Evolutionary conservation across 1,140 invertebrate genomes (phyloP), one percentile per base, ranked within the genome.

Genomic region (Heliconius hewitsoni): DNA sequence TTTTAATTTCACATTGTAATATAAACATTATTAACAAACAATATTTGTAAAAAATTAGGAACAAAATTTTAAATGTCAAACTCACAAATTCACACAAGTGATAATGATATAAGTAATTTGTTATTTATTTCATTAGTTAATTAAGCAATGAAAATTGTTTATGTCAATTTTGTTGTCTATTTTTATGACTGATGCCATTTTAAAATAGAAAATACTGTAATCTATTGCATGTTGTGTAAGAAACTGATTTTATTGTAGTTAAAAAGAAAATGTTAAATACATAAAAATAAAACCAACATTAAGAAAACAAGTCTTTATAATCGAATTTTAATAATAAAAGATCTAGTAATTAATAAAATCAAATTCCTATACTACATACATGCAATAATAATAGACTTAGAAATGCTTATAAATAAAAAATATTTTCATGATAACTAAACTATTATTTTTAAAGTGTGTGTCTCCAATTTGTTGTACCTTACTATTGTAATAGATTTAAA

Each of bases 401-500:
- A 66, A 66, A 66, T 66, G 60, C 60, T 66, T 66, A 66, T 66
- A 66, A 66, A 66, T 66, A 66, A 66, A 66, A n/a, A 30, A n/a
- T 66, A 66, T 27, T 66, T 66, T 66, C 60, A 66, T 66, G 60
- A 30, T 66, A 66, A 66, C 60, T 80, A 80, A 81, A 76, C 74
- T 74, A 74, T 74, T 74, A 55, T 79, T 73, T 79, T 79, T 77
- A 78, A 76, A 27, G 60, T 81, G 81, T 83, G 83, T 86, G 81
- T 86, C 84, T 85, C 82, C 82, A 86, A 80, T 85, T 82, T 82
- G 82, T 85, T 81, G 85, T 86, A 86, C 85, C 85, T 86, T 86
- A 85, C 84, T 86, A 86, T 82, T 83, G 70, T 88, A 85, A 86
- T 87, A 85, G 86, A 83, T 74, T 85, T 84, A 82, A 85, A 85